Evolutionary conservation across 92 coral and sea anemone species (phyloP), one percentile per base, ranked within the genome.

Genomic region (Porites cylindrica): DNA sequence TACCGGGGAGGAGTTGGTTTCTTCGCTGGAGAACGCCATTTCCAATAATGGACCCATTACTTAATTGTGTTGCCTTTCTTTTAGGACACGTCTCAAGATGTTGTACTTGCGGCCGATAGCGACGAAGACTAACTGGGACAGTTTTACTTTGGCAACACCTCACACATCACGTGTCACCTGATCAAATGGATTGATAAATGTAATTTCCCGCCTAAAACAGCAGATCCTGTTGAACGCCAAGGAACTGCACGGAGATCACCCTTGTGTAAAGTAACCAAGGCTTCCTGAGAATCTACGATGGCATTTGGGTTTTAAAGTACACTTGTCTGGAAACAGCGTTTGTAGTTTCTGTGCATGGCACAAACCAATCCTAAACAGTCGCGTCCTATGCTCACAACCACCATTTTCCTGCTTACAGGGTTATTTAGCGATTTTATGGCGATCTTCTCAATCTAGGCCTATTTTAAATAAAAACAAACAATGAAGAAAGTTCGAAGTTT

Each of bases 101-200:
- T 82, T 19, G 95, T 97, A 51, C 96, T 97, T 61, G 99, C 97
- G 38, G 98, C 96, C 11, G 99, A 97, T 52, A 93, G 98, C 20
- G 99, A 95, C 80, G 98, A 91, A 50, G 95, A 92, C 87, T 83
- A 18, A 74, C 26, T 18, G 29, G 19, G 26, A 9, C 24, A 66
- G 29, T 38, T 64, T 51, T 65, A 18, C 79, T 58, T n/a, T 54
- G 7, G 53, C 7, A 7, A 7, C 66, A 62, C n/a, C 17, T 62
- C 59, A 26, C 24, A 47, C 11, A 4, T n/a, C 6, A 52, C 12
- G 78, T 51, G 78, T 52, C 78, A 4, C 51, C 38, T 63, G 38
- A 18, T 9, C 75, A 75, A 75, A 20, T 9, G 50, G 77, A 29
- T 29, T 18, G 60, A 38, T 70, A 70, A 70, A 32, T 50, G 65